These are phyloP conservation scores for Prionailurus bengalensis DNA, from an alignment of 2,113 vertebrate species.

Conservation along the genomic window DNA sequence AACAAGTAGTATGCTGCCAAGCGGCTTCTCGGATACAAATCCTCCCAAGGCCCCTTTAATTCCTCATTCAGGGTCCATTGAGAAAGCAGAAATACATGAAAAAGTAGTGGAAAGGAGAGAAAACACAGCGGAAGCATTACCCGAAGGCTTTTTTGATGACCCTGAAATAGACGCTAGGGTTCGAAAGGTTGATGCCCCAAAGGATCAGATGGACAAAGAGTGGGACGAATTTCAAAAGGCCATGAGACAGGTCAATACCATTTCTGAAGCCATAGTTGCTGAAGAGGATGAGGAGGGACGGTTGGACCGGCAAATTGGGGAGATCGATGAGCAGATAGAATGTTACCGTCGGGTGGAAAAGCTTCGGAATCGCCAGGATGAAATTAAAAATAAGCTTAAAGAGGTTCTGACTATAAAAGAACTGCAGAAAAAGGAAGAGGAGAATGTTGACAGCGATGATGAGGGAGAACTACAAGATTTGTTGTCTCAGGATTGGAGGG, in stretches of 20 bases:
- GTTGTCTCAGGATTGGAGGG: slow-evolving; percentile 95
- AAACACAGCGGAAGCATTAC: slow-evolving; percentile 94
- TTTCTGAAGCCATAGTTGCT: slow-evolving; percentile 97
- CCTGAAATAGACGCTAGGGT: slow-evolving; percentile 97
- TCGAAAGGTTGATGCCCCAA: slow-evolving; percentile 97
- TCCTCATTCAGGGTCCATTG: slow-evolving; percentile 95
- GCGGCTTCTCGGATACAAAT: slow-evolving; percentile 92
- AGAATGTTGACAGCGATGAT: slow-evolving; percentile 89
- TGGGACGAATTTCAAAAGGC: slow-evolving; percentile 99
- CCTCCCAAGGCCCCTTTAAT: slow-evolving; percentile 87
- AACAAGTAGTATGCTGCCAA: slow-evolving; percentile 73
- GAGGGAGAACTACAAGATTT: slow-evolving; percentile 94
- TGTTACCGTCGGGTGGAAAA: slow-evolving; percentile 96
- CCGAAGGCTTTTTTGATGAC: slow-evolving; percentile 99
- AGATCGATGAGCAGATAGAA: slow-evolving; percentile 98
- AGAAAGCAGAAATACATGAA: slow-evolving; percentile 92
- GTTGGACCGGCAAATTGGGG: slow-evolving; percentile 96
- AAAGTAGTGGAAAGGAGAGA: slow-evolving; percentile 92
- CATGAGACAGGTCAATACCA: slow-evolving; percentile 96
- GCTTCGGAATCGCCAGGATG: slow-evolving; percentile 93
- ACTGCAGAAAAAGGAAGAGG: slow-evolving; percentile 85
- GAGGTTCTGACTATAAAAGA: slow-evolving; percentile 83
- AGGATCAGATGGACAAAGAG: slow-evolving; percentile 98
- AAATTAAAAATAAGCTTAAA: slow-evolving; percentile 88
- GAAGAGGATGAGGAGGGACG: slow-evolving; percentile 98